phyloP scores from a whole-genome alignment of 2,113 vertebrate species.

The Egretta garzetta region DNA sequence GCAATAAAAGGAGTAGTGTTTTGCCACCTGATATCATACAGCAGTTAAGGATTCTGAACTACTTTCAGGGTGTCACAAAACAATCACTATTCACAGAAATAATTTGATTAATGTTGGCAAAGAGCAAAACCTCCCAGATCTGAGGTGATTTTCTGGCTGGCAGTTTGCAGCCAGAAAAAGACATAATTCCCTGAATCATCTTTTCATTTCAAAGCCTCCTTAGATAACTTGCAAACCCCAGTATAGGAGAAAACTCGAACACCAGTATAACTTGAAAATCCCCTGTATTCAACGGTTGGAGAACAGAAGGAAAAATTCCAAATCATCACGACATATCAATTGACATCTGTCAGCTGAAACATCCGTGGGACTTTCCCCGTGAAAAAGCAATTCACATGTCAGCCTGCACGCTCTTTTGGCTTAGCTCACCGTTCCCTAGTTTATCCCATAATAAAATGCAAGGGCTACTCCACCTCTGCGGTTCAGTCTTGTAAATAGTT shows the following conservation, averaged over 20 bases:
- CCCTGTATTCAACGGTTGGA: neutral
- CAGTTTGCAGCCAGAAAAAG: neutral
- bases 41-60: neutral
- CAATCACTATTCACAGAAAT: neutral
- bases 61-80: neutral
- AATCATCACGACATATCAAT: neutral
- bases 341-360: neutral
- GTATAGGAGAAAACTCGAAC: neutral
- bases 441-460: neutral
- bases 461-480: neutral
- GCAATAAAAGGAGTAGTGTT: neutral
- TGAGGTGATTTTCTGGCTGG: neutral
- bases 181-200: neutral
- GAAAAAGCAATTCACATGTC: neutral
- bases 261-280: no score
- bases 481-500: neutral
- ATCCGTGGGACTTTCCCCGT: rapidly evolving
- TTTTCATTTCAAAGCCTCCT: neutral
- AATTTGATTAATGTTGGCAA: neutral
- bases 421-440: neutral
- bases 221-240: neutral
- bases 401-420: neutral
- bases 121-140: neutral
- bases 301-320: neutral
- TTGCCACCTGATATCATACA: neutral